Evolutionary conservation across 2,888 invertebrate genomes (phyloP).

Genomic region (Melolontha melolontha): DNA sequence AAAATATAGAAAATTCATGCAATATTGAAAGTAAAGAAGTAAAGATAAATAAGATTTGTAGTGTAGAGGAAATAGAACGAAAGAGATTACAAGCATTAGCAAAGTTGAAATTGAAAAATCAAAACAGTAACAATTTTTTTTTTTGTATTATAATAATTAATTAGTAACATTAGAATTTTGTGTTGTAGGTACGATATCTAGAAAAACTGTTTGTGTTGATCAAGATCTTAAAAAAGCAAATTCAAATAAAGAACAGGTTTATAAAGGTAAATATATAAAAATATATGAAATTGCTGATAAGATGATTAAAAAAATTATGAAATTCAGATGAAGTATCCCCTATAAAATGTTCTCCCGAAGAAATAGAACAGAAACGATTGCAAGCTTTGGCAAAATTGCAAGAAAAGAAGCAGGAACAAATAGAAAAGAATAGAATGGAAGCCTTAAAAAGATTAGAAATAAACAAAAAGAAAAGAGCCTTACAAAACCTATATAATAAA

Average conservation of each 20-base stretch:
- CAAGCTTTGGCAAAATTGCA: conserved; percentile 65
- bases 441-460: conserved; percentile 60
- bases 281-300: too few species aligned
- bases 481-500: conserved; percentile 32
- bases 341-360: conserved; percentile 63
- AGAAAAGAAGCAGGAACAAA: conserved; percentile 62
- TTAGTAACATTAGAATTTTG: not conserved
- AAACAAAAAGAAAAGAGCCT: conserved; percentile 53
- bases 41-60: conserved; percentile 60
- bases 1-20: not conserved
- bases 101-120: conserved; percentile 69
- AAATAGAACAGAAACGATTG: conserved; percentile 66
- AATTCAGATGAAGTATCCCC: conserved; percentile 49
- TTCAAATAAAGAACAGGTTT: not conserved
- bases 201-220: too few species aligned
- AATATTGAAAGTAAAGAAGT: not conserved
- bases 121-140: conserved; percentile 39
- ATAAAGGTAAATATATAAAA: conserved; percentile 8
- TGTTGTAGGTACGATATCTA: not conserved
- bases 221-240: not conserved
- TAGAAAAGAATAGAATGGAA: conserved; percentile 61
- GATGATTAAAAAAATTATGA: conserved; percentile 18
- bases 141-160: not conserved
- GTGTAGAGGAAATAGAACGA: conserved; percentile 73
- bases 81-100: conserved; percentile 73